phyloP scores from a whole-genome alignment of 2,888 invertebrate genomes.

The Perizoma flavofasciatum region DNA sequence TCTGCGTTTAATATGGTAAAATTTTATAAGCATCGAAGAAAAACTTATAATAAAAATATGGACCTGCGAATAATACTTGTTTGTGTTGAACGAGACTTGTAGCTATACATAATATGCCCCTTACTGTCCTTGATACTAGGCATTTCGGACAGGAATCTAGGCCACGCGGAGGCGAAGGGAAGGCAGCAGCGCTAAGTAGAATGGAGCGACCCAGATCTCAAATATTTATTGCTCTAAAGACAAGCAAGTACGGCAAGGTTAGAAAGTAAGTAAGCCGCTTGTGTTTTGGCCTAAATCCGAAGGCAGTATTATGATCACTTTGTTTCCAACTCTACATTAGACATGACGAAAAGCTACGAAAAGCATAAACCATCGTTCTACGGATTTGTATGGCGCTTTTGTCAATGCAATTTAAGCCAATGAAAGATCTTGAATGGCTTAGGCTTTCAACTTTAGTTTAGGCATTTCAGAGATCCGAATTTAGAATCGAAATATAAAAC shows the following conservation, averaged over 20 bases:
- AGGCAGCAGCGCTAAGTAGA: conserved; percentile 45
- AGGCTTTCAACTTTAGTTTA: too few species aligned
- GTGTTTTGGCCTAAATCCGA: conserved; percentile 43
- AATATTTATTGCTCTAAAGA: conserved; percentile 41
- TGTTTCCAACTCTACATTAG: conserved; percentile 18
- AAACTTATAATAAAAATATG: conserved; percentile 5
- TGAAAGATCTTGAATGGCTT: too few species aligned
- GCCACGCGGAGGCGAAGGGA: conserved; percentile 58
- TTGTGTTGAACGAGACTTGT: conserved; percentile 15
- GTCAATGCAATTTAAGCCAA: too few species aligned
- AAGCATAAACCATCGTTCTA: neutral
- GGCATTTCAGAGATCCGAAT: too few species aligned
- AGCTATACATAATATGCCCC: conserved; percentile 26
- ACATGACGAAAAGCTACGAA: conserved; percentile 14
- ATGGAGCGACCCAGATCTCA: conserved; percentile 49
- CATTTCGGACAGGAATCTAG: conserved; percentile 64
- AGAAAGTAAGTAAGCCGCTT: conserved; percentile 37
- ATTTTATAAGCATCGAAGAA: too few species aligned
- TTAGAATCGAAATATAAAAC: too few species aligned
- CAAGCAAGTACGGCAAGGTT: conserved; percentile 42
- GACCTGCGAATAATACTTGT: conserved; percentile 7
- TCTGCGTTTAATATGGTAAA: too few species aligned
- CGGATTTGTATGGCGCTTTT: too few species aligned
- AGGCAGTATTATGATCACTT: conserved; percentile 37
- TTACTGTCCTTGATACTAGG: conserved; percentile 59